Evolutionary conservation across 2,797 vertebrate genomes (phyloP), one percentile per base, ranked within the genome.

Genomic region (Ficedula albicollis): DNA sequence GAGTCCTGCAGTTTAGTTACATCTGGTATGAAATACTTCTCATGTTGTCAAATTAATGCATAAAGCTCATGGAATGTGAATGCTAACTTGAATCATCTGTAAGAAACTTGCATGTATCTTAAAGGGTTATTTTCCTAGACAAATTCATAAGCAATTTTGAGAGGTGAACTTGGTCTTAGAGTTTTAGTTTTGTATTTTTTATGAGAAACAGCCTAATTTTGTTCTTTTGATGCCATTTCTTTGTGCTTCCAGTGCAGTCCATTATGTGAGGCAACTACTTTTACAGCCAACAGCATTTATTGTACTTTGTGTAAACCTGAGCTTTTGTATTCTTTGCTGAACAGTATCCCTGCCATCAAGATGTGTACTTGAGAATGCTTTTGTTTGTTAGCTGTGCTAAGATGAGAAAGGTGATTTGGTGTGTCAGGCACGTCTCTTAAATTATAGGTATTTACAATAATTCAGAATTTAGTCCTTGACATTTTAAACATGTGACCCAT

Each of bases 1-100:
- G 98, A 98, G 26, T 94, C 98, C 26, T 98, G 98, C 95, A 98
- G 96, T 94, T 97, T 98, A 84, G 98, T 97, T 63, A 98, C 98
- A 96, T 97, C 98, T 59, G 99, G 98, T 99, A 97, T 79, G 79
- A 60, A 81, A 41, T 70, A 19, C 11, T n/a, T 66, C 38, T 91
- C 38, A 6, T 38, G 2, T 63, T 84, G 36, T 56, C 64, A 69
- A 58, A 73, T 44, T n/a, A 90, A 72, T 44, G n/a, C 23, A n/a
- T 58, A 38, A 85, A 80, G 21, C 14, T 75, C 9, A 15, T 3
- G 3, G 54, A 59, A 23, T 72, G 14, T 25, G 36, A 73, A 11
- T 26, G 34, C 55, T 66, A 60, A 27, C 15, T 52, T 62, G 54
- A 89, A 43, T 38, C 36, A 19, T 48, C 29, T 69, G 29, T 66